Base-by-base conservation (phyloP, 2,113 vertebrate species). In the Polyodon spathula region DNA sequence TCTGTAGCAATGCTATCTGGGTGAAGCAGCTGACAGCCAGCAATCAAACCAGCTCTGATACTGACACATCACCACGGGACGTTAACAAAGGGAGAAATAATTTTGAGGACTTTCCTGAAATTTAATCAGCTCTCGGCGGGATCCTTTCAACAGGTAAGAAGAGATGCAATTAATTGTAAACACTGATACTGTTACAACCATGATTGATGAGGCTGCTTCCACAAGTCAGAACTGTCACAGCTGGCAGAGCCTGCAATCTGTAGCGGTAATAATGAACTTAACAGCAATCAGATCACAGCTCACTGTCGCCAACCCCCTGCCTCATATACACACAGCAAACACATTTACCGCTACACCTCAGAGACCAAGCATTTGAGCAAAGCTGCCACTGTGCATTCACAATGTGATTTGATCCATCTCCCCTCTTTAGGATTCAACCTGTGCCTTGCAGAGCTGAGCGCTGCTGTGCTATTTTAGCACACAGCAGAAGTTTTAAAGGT, bases 131-230 rank as follows among this genome's bases (percentile, higher is more conserved):
- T 44, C 38, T 46, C 75, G 71, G 57, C 52, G 63, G 75, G 76
- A 70, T 76, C 74, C 69, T 67, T 73, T 77, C 16, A 16, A 74
- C 66, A 68, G 66, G 67, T 69, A 81, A 73, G 75, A 77, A 79
- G 71, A 73, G 72, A 76, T 76, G 79, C 80, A 81, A 81, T 82
- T 84, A 81, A 80, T 72, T 73, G 76, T 78, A 76, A 77, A 70
- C 64, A 63, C 63, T 60, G 50, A 40, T 56, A 63, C 53, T 74
- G 70, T 74, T 64, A 66, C 76, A 69, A 72, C 70, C 62, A 70
- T 66, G 63, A 70, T 37, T 71, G 67, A 66, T 14, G 60, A 1
- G 72, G 40, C 74, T 48, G 66, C 71, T 59, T 65, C 53, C 76
- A 71, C 67, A 76, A 73, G 71, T 73, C 37, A 63, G 60, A 75